Base-by-base conservation (phyloP, 2,888 invertebrate species). In the Hymenopus coronatus region DNA sequence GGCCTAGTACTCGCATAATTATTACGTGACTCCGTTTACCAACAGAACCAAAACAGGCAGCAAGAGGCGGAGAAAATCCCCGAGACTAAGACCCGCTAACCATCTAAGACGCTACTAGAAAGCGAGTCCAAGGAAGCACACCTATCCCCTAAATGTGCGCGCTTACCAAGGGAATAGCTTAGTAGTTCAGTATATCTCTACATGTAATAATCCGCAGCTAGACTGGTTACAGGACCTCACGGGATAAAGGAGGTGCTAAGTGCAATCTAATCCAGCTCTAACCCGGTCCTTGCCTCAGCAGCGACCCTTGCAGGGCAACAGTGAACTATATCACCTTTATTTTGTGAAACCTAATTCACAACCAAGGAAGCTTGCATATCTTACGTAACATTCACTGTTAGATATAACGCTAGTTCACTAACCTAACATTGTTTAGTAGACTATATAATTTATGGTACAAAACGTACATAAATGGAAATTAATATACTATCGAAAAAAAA, bases 121-220 rank as follows among this genome's bases (percentile, higher is more conserved):
- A 20, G 33, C 84, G 84, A 84, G 84, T 70, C 54, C 54, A 70
- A 70, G 54, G 54, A 70, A 20, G 6, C 25, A 3, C 25, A 70
- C 54, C 54, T 70, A 70, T 70, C 54, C 54, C 54, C 33, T 30
- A 33, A n/a, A 33, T 84, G 84, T 84, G 84, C 30, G 33, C 33
- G 46, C 20, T 82, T 84, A 88, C 89, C 85, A 83, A 88, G 89
- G 85, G 89, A 89, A 88, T 88, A 86, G 88, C 89, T 89, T 88
- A 88, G 87, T 87, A 87, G 82, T 87, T 87, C 82, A 87, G 54
- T 70, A 70, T 70, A 70, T 70, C 54, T 70, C 54, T 70, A 70
- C 82, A 87, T 87, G 82, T 28, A 87, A 30, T 87, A 87, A 87
- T 87, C 87, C 87, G 33, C 46, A 28, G 85, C 85, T 70, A 70